These are phyloP conservation scores for Lasioglossum leucozonium DNA, from an alignment of 2,888 invertebrate species.

Conservation along the genomic window DNA sequence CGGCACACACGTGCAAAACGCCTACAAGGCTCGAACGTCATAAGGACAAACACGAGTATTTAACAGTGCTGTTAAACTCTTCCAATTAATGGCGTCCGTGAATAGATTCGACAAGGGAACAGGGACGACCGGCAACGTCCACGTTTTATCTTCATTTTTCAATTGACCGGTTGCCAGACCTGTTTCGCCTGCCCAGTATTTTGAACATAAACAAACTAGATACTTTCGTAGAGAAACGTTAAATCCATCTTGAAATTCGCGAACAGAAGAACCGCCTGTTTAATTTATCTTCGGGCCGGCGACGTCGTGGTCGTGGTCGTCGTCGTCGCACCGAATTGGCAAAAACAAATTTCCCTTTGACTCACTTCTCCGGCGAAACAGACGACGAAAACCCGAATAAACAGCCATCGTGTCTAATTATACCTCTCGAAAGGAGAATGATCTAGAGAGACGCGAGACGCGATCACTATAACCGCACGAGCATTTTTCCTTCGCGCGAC, in stretches of 20 bases:
- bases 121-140: background rate
- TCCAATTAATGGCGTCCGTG: background rate
- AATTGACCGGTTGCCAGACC: slow-evolving; percentile 1
- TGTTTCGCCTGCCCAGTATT: background rate
- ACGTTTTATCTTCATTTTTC: background rate
- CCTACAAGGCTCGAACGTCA: no score
- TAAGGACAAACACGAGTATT: no score
- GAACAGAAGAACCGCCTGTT: background rate
- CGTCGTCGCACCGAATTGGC: background rate
- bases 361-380: background rate
- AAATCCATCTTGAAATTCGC: background rate
- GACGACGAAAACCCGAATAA: background rate
- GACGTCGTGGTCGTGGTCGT: background rate
- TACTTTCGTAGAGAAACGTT: background rate
- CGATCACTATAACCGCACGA: background rate
- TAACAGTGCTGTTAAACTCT: background rate
- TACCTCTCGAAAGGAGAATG: background rate
- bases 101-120: background rate
- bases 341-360: slow-evolving; percentile 8
- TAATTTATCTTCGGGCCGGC: background rate
- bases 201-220: background rate
- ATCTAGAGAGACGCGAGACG: background rate
- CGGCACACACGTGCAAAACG: no score
- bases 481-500: no score
- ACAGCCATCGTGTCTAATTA: slow-evolving; percentile 2